Evolutionary conservation across 30 jellyfish, hydroid and myxozoan species (phyloP), one percentile per base, ranked within the genome.

Genomic region (Cassiopea andromeda): DNA sequence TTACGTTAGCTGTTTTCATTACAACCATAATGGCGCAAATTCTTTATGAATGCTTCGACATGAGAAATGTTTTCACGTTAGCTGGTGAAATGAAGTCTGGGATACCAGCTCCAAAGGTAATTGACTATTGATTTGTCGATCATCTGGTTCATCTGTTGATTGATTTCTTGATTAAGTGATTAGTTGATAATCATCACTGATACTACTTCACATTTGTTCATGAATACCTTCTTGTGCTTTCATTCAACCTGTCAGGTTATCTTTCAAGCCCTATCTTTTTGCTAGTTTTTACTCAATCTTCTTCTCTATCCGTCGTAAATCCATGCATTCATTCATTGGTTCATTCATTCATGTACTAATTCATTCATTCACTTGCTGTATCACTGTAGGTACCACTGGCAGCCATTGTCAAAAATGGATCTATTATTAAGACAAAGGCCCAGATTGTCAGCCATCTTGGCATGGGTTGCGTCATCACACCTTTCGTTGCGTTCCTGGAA

Each of bases 51-150:
- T 49, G 89, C 44, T 83, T 75, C 69, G 87, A 66, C 5, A 16
- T 43, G 84, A 78, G 47, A 27, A 87, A 83, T 49, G 91, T 83
- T 38, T 84, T 91, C 61, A 75, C 75, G 47, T 60, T 91, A 67
- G 93, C 97, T 13, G 97, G 97, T n/a, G 87, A 83, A 9, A 83
- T 91, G 93, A 72, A 78, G 15, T 84, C 93, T 15, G 97, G 97
- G 9, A 49, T 91, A 4, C 97, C 97, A 1, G 60, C 78, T 5
- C 97, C 97, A 43, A 64, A 75, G 90, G 97, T 91, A 83, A 1
- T 61, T 64, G 18, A 81, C 1, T 64, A 19, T 61, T 57, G 57
- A 60, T 54, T 67, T 5, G n/a, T 18, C n/a, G 76, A 67, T 67
- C n/a, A 4, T 4, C 27, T 67, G 45, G n/a, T 67, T 67, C 44